A percentile compares a stretch with the other conserved stretches of the same genome.
Evolutionary conservation across 2,888 invertebrate genomes (phyloP).

Genomic region (Meliscaeva auricollis): DNA sequence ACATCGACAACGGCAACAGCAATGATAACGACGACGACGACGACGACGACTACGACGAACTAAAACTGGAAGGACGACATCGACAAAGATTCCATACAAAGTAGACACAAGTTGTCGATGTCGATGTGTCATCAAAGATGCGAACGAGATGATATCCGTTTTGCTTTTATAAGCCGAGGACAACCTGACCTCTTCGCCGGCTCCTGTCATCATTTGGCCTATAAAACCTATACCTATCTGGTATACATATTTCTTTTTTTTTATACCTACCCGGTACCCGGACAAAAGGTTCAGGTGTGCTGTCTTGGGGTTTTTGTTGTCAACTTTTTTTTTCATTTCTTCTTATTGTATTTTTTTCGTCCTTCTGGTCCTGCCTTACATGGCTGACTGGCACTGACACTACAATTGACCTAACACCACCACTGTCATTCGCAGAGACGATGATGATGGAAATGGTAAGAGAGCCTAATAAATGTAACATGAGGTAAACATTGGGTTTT

Average conservation of each 20-base stretch:
- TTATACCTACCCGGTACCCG: neutral
- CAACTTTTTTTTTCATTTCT: slow-evolving; percentile 34
- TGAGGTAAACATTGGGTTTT: slow-evolving; percentile 43
- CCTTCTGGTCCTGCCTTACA: slow-evolving; percentile 10
- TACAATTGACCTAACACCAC: slow-evolving; percentile 70
- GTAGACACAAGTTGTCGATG: slow-evolving; percentile 53
- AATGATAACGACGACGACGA: neutral
- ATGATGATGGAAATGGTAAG: slow-evolving; percentile 43
- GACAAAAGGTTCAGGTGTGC: slow-evolving; percentile 65
- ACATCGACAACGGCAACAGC: neutral
- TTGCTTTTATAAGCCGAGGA: slow-evolving; percentile 49
- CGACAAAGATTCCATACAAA: slow-evolving; percentile 49
- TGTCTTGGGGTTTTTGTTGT: slow-evolving; percentile 44
- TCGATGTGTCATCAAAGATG: slow-evolving; percentile 68
- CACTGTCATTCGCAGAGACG: slow-evolving; percentile 42
- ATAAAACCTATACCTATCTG: slow-evolving; percentile 19
- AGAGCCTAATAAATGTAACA: slow-evolving; percentile 50
- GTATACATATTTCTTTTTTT: neutral
- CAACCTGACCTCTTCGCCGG: slow-evolving; percentile 57
- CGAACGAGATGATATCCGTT: slow-evolving; percentile 67
- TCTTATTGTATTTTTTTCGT: slow-evolving; percentile 14
- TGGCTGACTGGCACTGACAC: slow-evolving; percentile 56
- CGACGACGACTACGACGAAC: slow-evolving; percentile 23
- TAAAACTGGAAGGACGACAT: slow-evolving; percentile 15
- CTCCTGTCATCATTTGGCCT: slow-evolving; percentile 49